A percentile compares a stretch with the other conserved stretches of the same genome.
Evolutionary conservation across 2,113 vertebrate genomes (phyloP).

Genomic region (Archilochus colubris): DNA sequence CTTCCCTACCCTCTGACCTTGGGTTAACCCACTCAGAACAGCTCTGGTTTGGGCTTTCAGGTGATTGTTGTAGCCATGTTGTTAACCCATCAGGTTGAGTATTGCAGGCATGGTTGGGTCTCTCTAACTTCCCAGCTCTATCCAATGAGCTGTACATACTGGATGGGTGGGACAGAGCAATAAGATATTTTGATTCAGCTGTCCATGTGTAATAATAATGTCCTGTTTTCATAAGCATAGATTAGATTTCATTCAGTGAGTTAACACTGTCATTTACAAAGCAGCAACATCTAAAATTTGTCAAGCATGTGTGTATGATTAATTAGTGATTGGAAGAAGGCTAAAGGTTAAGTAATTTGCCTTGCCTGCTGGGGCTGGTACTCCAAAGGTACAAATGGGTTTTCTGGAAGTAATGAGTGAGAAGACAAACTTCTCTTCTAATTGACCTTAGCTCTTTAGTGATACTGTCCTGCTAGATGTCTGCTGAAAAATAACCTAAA

Average conservation of each 20-base stretch:
- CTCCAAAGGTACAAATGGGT: background rate
- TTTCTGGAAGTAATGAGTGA: background rate
- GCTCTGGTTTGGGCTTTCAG: background rate
- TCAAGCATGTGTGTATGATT: background rate
- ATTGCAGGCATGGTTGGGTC: background rate
- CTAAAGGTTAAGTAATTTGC: background rate
- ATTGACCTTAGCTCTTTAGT: background rate
- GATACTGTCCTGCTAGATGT: background rate
- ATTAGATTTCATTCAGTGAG: background rate
- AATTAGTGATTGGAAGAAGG: background rate
- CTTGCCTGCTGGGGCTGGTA: background rate
- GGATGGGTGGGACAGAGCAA: fast-evolving
- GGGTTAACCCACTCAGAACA: background rate
- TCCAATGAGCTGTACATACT: background rate
- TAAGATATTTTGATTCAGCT: background rate
- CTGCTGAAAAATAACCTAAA: background rate
- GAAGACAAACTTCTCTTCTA: background rate
- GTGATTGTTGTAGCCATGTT: background rate
- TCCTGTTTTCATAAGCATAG: background rate
- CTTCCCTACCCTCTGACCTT: constrained; percentile 28
- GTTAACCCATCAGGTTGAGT: background rate
- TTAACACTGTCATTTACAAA: background rate
- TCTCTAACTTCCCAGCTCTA: background rate
- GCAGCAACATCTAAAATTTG: background rate
- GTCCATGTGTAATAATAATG: too few relatives aligned